Conservation (phyloP, 2,888 invertebrate genomes). For the Cephus sareptanus region DNA sequence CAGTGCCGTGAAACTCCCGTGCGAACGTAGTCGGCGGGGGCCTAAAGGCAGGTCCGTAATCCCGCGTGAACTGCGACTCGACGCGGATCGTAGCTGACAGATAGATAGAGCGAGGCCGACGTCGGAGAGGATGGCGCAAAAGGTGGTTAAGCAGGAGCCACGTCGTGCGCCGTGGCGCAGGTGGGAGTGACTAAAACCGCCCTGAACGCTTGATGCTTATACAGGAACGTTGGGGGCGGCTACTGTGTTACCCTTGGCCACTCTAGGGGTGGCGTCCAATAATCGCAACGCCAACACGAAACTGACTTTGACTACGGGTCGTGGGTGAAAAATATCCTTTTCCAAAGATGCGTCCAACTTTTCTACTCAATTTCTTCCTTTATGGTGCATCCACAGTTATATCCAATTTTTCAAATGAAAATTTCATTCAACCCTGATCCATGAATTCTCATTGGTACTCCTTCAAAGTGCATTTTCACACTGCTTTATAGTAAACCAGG, state of each 20-base stretch:
- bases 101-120: neutral
- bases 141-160: constrained; percentile 4
- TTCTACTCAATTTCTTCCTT: neutral
- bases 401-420: neutral
- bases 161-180: constrained; percentile 31
- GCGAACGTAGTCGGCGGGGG: neutral
- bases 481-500: neutral
- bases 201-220: constrained; percentile 44
- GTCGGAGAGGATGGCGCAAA: constrained; percentile 1
- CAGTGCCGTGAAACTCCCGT: neutral
- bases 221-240: constrained; percentile 27
- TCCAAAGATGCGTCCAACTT: neutral
- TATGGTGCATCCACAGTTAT: neutral
- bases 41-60: neutral
- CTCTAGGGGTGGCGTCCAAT: constrained; percentile 21
- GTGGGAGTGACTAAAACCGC: constrained; percentile 57
- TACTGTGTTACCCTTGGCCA: constrained; percentile 13
- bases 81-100: neutral
- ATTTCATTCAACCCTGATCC: too few species aligned
- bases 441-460: too few species aligned
- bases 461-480: neutral
- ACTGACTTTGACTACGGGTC: neutral
- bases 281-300: constrained; percentile 5
- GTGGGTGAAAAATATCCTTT: neutral
- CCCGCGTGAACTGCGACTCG: constrained; percentile 6